phyloP scores from a whole-genome alignment of 2,113 vertebrate species.

The Tylochromis polylepis region DNA sequence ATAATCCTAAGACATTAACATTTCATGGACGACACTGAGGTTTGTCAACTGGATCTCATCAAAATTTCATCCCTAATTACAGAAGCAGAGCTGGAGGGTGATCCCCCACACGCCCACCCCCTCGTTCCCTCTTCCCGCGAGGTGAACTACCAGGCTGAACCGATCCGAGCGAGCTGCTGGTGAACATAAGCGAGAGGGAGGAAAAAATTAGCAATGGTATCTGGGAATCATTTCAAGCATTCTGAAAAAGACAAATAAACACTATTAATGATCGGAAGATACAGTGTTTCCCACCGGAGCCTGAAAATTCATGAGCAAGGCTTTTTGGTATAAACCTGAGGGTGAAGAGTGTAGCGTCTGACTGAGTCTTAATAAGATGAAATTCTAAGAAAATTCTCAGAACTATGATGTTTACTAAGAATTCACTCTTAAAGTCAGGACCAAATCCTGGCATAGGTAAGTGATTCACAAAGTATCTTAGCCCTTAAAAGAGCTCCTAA shows the following conservation, averaged over 20 bases:
- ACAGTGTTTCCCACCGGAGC: not conserved
- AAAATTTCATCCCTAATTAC: slow-evolving; percentile 55
- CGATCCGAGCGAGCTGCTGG: not conserved
- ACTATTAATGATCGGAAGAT: not conserved
- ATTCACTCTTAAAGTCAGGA: not conserved
- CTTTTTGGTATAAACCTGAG: not conserved
- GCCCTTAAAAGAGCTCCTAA: not conserved
- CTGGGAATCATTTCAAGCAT: slow-evolving; percentile 7
- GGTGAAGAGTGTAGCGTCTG: not conserved
- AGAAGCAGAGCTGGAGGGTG: slow-evolving; percentile 9
- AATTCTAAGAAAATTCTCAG: not conserved
- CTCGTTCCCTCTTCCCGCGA: not conserved
- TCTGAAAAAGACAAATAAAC: not conserved
- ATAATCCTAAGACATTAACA: slow-evolving; percentile 48
- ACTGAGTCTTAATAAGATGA: not conserved
- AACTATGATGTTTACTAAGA: not conserved
- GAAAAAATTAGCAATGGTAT: not conserved
- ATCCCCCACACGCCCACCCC: not conserved
- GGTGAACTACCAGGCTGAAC: not conserved
- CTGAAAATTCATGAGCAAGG: not conserved
- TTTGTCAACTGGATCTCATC: slow-evolving; percentile 58
- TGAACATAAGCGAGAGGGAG: not conserved
- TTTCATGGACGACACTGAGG: slow-evolving; percentile 41
- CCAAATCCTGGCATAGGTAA: not conserved
- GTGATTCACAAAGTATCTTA: not conserved